Percentiles rank a stretch among this genome's conserved stretches.
Evolutionary conservation across 2,888 invertebrate species (phyloP).

Genomic region (Sminthurinus aureus): DNA sequence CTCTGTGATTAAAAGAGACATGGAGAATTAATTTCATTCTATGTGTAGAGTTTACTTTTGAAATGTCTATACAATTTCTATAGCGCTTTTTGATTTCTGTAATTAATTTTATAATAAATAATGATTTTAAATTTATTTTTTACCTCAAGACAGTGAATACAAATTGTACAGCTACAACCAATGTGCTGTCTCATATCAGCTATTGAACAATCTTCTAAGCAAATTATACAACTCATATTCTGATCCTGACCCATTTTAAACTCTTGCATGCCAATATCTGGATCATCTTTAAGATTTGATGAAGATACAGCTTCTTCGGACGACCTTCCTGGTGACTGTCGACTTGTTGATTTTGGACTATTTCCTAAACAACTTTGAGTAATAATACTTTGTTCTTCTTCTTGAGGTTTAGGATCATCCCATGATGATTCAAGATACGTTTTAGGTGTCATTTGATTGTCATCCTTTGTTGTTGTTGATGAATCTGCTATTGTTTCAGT

Average conservation of each 20-base stretch:
- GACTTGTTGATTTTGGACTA: not conserved
- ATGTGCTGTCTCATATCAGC: slow-evolving; percentile 68
- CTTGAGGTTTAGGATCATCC: slow-evolving; percentile 33
- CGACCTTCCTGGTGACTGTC: not conserved
- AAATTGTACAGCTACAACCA: slow-evolving; percentile 69
- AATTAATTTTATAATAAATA: slow-evolving; percentile 14
- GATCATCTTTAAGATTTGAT: not conserved
- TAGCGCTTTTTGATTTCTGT: slow-evolving; percentile 24
- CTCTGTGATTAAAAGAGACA: slow-evolving; percentile 47
- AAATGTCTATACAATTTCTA: too few species aligned
- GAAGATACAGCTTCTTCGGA: slow-evolving; percentile 14
- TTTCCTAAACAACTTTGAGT: not conserved
- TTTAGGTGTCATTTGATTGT: slow-evolving; percentile 29
- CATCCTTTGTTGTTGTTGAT: slow-evolving; percentile 27
- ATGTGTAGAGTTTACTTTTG: too few species aligned
- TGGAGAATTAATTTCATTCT: not conserved
- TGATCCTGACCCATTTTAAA: slow-evolving; percentile 4
- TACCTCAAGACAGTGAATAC: slow-evolving; percentile 70
- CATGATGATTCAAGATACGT: slow-evolving; percentile 50
- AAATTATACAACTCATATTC: slow-evolving; percentile 67
- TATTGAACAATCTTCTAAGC: slow-evolving; percentile 69
- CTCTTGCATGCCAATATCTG: slow-evolving; percentile 3
- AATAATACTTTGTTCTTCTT: not conserved
- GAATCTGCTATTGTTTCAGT: slow-evolving; percentile 3
- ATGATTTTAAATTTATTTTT: not conserved